Evolutionary conservation across 2,888 invertebrate species (phyloP).

Genomic region (Nephrotoma flavescens): DNA sequence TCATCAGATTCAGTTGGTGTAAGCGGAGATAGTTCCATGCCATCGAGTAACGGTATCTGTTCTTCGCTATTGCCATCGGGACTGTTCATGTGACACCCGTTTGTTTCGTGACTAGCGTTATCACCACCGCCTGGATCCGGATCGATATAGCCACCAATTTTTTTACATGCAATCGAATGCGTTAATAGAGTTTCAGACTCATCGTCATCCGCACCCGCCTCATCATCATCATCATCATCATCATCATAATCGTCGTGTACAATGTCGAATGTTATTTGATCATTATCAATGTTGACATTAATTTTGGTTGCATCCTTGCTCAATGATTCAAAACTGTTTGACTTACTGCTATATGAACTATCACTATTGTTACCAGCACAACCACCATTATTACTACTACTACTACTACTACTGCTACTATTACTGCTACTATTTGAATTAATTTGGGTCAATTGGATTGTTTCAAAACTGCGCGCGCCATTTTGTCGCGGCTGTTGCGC

Average conservation of each 20-base stretch:
- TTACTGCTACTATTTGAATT: slow-evolving; percentile 14
- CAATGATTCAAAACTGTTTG: background rate
- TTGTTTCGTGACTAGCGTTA: background rate
- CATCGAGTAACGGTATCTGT: slow-evolving; percentile 31
- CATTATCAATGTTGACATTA: background rate
- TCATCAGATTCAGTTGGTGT: slow-evolving; percentile 27
- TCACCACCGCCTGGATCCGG: slow-evolving; percentile 5
- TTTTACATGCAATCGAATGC: slow-evolving; percentile 17
- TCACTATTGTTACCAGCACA: background rate
- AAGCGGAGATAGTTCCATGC: slow-evolving; percentile 32
- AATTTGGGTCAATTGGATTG: slow-evolving; percentile 31
- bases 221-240: slow-evolving; percentile 8
- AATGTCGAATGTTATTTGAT: background rate
- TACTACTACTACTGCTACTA: slow-evolving; percentile 12
- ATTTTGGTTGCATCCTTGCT: background rate
- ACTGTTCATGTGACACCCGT: background rate
- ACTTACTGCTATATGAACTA: background rate
- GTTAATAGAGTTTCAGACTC: slow-evolving; percentile 27
- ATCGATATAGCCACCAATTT: slow-evolving; percentile 18
- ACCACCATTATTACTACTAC: slow-evolving; percentile 14
- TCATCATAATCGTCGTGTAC: background rate
- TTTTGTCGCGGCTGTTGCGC: background rate
- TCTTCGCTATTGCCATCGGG: slow-evolving; percentile 24
- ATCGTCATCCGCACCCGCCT: slow-evolving; percentile 8
- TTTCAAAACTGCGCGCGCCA: slow-evolving; percentile 20